Conservation (phyloP, 1,140 invertebrate genomes). For the Laodelphax striatellus region DNA sequence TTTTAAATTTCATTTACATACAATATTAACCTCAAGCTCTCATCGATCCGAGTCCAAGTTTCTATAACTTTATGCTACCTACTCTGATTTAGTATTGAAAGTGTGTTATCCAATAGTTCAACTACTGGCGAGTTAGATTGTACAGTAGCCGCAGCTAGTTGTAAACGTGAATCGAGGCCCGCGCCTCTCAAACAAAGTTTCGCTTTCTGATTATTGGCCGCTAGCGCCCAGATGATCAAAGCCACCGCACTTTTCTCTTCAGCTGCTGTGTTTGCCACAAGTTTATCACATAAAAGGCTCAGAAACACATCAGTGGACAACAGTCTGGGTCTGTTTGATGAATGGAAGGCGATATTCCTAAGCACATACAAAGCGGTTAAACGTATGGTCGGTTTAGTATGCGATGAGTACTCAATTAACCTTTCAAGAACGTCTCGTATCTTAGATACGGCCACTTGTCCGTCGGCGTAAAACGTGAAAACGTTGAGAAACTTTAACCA, state of each 20-base stretch:
- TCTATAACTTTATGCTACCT: too few species aligned
- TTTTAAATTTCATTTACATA: too few species aligned
- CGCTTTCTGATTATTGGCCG: conserved; percentile 34
- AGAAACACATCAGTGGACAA: conserved; percentile 14
- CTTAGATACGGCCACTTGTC: conserved; percentile 32
- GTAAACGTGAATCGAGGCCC: conserved; percentile 28
- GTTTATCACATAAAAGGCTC: too few species aligned
- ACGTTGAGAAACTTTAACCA: conserved; percentile 33
- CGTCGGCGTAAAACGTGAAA: conserved; percentile 34
- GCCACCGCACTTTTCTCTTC: conserved; percentile 29
- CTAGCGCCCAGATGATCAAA: conserved; percentile 31
- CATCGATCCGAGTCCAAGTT: too few species aligned
- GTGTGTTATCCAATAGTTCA: not conserved
- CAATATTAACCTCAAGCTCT: too few species aligned
- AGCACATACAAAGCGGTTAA: conserved; percentile 25
- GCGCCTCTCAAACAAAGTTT: conserved; percentile 31
- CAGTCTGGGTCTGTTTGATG: conserved; percentile 28
- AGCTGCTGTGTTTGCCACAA: conserved; percentile 21
- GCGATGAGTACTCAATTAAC: conserved; percentile 3
- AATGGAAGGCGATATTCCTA: conserved; percentile 31
- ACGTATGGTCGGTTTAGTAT: not conserved
- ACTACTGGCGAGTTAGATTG: not conserved
- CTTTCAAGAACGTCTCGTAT: conserved; percentile 21
- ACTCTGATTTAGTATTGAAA: too few species aligned
- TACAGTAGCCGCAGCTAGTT: conserved; percentile 7